Base-by-base conservation (phyloP, 53 echinoderm and acorn worm species). In the Apostichopus leukothele region DNA sequence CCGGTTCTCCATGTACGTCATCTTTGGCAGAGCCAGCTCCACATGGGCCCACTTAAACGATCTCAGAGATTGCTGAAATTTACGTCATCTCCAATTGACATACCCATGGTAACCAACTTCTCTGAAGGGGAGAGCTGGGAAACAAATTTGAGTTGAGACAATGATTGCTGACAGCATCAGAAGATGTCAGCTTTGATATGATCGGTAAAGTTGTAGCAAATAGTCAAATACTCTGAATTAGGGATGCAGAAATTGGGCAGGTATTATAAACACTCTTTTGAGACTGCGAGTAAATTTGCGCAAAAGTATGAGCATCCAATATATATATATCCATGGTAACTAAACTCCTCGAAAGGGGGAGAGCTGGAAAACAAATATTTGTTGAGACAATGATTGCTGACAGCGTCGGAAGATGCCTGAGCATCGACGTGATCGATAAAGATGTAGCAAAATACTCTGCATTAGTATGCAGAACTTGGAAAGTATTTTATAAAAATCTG, bases 61-160 rank as follows among this genome's bases (percentile, higher is more conserved):
- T 81, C 23, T 59, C 81, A 81, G 59, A 81, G 81, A 81, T 81
- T 81, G 55, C 81, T 81, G 81, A 57, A 81, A 81, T 81, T 81
- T 81, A 59, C 81, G 81, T 81, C 81, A 81, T 81, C 81, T 81
- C 59, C 81, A 81, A 81, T 81, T 20, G 54, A 5, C 81, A 25
- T 81, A 54, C 81, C 81, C 59, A 81, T 81, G 81, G 81, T 59
- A 81, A 81, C 81, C 81, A 81, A 81, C 59, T 81, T 23, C 14
- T 55, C 81, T 7, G 18, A 81, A 81, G 16, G 21, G 55, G 51
- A 54, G n/a, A 22, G 22, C 59, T 54, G 54, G 55, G 81, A 19
- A 19, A 71, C 13, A 11, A 81, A 50, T 59, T 53, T 81, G 14
- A 52, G 60, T 55, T 21, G 26, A 54, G 60, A 81, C 54, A 57